Base-by-base conservation (phyloP, 2,888 invertebrate species). In the Ochropleura plecta region DNA sequence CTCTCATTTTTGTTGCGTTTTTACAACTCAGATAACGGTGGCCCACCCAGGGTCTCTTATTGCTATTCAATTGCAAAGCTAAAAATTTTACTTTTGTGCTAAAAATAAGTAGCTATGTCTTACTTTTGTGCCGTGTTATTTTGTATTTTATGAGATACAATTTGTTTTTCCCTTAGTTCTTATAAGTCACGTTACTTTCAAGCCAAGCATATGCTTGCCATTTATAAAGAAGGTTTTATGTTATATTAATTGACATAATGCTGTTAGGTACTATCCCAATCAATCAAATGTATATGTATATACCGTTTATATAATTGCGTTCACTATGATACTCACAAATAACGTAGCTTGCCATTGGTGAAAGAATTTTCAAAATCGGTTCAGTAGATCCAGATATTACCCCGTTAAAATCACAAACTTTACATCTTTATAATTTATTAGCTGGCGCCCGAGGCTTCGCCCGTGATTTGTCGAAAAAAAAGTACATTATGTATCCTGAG, bases 11-110 rank as follows among this genome's bases (percentile, higher is more conserved):
- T 57, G 16, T 69, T 65, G 62, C 65, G 18, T 77, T 78, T 76
- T 66, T 57, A 73, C 10, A 68, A 63, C 46, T 51, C 57, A 9
- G 71, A 83, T 83, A 83, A 77, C 72, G 53, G 42, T 70, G 70
- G 86, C 63, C 78, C 84, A 78, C 86, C 81, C 70, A 74, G 55
- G 51, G 14, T 59, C 51, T 53, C 75, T 80, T 73, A 86, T 81
- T 76, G 64, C 76, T 76, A 78, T 84, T 78, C 82, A 84, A 86
- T 84, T 85, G 73, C 74, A 64, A 77, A 73, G 64, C 42, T 63
- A 30, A 30, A 30, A 30, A 2, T 30, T 1, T 30, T 30, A 65
- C 48, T 48, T 73, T 68, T 46, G 51, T 53, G 42, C 55, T 73
- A 72, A 79, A 77, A 75, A 64, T 82, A 62, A 63, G 60, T 18